Base-by-base conservation (phyloP, 2,797 vertebrate genomes). In the Anniella stebbinsi region DNA sequence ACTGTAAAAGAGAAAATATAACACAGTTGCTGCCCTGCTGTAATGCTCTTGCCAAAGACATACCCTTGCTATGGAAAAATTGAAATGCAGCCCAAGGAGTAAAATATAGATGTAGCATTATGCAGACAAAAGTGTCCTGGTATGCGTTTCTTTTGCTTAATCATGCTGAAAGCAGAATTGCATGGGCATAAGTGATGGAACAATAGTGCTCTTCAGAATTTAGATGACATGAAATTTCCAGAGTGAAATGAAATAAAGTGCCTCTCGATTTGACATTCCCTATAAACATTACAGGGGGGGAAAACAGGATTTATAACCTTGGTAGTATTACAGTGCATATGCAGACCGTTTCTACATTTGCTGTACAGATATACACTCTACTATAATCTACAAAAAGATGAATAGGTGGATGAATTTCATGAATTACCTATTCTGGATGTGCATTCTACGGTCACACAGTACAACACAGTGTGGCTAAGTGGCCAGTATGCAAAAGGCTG, bases 141-240 rank as follows among this genome's bases (percentile, higher is more conserved):
- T 91, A 92, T 95, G 90, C 91, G 51, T 94, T 89, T 94, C 88
- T 94, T 94, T 94, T 95, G 91, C 95, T 95, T 95, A 95, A 95
- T 94, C 92, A 92, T 93, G 92, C 91, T 96, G 96, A 96, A 96
- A 95, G 95, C 94, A 96, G 91, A 93, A 94, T 91, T 95, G 92
- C 93, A 93, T 0, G 0, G 90, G 90, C 94, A 95, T 95, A 96
- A 94, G 93, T 95, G 95, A 96, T 95, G 95, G 94, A 95, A 95
- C 95, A 96, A 95, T 93, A 91, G 90, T 66, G 57, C 90, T 95
- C 67, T 94, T 90, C 89, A 94, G 88, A 95, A 92, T 94, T 94
- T 94, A 95, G 94, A 94, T 96, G 72, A 94, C 93, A 95, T 86
- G 86, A 89, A 87, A 93, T 86, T 94, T 90, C 91, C 87, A 95